Base-by-base conservation (phyloP, 92 coral and sea anemone species). In the Galaxea fascicularis region DNA sequence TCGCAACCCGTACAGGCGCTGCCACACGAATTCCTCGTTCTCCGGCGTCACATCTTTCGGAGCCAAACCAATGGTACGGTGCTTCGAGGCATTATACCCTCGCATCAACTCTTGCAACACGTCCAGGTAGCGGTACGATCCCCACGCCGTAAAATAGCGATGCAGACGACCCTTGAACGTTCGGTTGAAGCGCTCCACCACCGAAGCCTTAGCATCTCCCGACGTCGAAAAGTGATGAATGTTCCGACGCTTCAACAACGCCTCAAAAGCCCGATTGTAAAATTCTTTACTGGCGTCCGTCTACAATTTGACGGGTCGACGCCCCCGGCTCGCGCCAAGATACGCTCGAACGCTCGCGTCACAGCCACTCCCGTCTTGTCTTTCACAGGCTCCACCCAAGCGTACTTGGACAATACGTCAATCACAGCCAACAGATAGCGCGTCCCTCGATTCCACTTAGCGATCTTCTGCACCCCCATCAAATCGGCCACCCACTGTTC, bases 201-300 rank as follows among this genome's bases (percentile, higher is more conserved):
- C 31, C 4, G 59, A 29, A 4, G 78, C 93, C 35, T 90, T 86
- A 53, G 93, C 49, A 35, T 86, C 85, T 8, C 90, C 83, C 21
- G 47, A 20, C 45, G 85, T 82, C 10, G 90, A 83, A 70, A 90
- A 86, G 65, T 86, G 90, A 28, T 72, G 88, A 26, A 90, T 83
- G 1, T 31, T 26, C 4, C 51, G 25, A 1, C 27, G 7, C 15
- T 46, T 63, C 22, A 91, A 49, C 1, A 77, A 17, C 0, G 0
- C 73, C 53, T 79, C 84, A 14, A 91, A 16, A 0, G 66, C 18
- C 0, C 14, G 22, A 28, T 91, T 91, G 25, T 74, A 79, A 65
- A 84, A 91, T 78, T 87, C 91, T 18, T 56, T 82, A 0, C 91
- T 89, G 17, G 63, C 41, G 64, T 83, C 94, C 2, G 94, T 82